Base-by-base conservation (phyloP, 2,888 invertebrate genomes). In the Synergus gifuensis region DNA sequence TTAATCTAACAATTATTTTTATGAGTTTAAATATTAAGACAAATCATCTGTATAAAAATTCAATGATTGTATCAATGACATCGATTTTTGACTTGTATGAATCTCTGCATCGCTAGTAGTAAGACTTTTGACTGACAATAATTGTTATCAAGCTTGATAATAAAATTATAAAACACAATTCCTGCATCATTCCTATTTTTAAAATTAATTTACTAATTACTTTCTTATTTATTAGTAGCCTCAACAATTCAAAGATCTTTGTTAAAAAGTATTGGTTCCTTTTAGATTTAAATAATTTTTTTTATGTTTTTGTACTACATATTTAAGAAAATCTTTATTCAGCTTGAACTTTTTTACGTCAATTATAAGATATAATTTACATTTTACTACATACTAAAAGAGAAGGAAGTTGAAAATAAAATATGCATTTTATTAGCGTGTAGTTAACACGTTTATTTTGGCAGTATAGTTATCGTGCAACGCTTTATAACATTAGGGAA, bases 401-500 rank as follows among this genome's bases (percentile, higher is more conserved):
- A 16, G 60, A 18, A 62, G 18, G 62, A 28, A 28, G 14, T 5
- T 28, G 0, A 62, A 28, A 62, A 14, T 14, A 62, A 22, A 22
- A 60, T 22, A 2, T 22, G 0, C 14, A 62, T 62, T 62, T 14
- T 3, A 5, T 18, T 7, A 5, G 14, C 36, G 12, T 58, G 16
- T 73, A 54, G 54, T 54, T 36, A 54, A 73, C 73, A 54, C 11
- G n/a, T 73, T 73, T 73, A 73, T 73, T 73, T 28, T 40, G 49
- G 69, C 49, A 69, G 49, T 49, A 69, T 73, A 9, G 36, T 73
- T 54, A 73, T 36, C n/a, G 73, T 73, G 73, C 73, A 36, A 54
- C 49, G n/a, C 40, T 54, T 58, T 36, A 36, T 22, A 36, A 73
- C 36, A 54, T 9, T 73, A 18, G n/a, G 12, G 14, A 73, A 73